Evolutionary conservation across 2,888 invertebrate genomes (phyloP), one percentile per base, ranked within the genome.

Genomic region (Drosophila anceps): DNA sequence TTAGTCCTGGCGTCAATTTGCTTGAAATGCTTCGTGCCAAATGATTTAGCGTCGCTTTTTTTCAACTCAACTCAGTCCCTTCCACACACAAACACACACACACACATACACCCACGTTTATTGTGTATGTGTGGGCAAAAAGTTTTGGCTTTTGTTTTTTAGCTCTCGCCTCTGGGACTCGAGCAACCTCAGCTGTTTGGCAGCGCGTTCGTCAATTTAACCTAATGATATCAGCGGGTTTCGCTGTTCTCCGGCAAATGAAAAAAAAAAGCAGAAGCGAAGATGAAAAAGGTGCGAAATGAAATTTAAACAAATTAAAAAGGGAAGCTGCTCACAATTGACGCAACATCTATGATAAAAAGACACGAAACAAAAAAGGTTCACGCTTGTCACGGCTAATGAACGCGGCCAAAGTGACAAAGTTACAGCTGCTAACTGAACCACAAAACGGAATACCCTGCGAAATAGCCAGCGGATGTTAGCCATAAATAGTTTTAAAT

Each of bases 251-350:
- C 24, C 44, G 8, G 39, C 27, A 24, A 24, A 39, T 1, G 44
- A 50, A 27, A 46, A 29, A 39, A 51, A 58, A n/a, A 10, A 39
- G 24, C 9, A 18, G 33, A 33, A 27, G 12, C 41, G 18, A 54
- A 24, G 37, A 35, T 39, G 60, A 67, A 84, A 83, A 84, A 84
- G 84, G 89, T 84, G 84, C 89, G 77, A 89, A 87, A 84, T 79
- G 89, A 81, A 84, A 89, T 89, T 84, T 89, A 84, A 89, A 77
- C 89, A 84, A 84, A 84, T 89, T 84, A 89, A 89, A 87, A 81
- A 81, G 61, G 79, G 67, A 75, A 81, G 62, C 76, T 72, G 71
- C 66, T 61, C 80, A 41, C 70, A 69, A 76, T 74, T 65, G 69
- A 44, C 48, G 69, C 66, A 57, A 43, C 69, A 65, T 59, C 73